phyloP scores from a whole-genome alignment of 1,140 invertebrate species.

The Pseudomyrmex gracilis region DNA sequence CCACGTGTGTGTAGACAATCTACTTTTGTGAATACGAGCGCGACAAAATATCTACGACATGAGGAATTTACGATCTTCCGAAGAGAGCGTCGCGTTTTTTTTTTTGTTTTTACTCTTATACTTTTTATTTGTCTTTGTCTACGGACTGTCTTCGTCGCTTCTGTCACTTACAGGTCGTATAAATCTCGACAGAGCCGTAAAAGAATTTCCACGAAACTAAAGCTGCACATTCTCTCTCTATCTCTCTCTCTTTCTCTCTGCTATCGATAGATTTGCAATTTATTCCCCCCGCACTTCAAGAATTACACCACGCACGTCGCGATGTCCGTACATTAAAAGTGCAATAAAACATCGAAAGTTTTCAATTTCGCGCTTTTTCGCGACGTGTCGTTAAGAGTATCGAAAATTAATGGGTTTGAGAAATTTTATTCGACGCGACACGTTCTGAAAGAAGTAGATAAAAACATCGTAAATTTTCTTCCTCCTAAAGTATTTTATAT shows the following conservation, averaged over 20 bases:
- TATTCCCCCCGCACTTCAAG: constrained; percentile 64
- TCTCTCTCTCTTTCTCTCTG: constrained; percentile 25
- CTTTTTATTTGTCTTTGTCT: constrained; percentile 71
- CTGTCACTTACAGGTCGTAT: constrained; percentile 81
- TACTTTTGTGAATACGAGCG: background rate
- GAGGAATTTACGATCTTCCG: constrained; percentile 49
- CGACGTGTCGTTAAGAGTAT: constrained; percentile 9
- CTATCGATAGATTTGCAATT: constrained; percentile 79
- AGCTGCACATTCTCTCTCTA: constrained; percentile 36
- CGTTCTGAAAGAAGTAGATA: background rate
- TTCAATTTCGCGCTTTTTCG: background rate
- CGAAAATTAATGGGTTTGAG: background rate
- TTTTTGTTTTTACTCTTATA: constrained; percentile 60
- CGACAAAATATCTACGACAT: constrained; percentile 35
- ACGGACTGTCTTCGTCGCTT: constrained; percentile 73
- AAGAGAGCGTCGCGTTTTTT: background rate
- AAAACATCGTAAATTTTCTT: too few relatives aligned
- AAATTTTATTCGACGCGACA: background rate
- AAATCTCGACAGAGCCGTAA: constrained; percentile 77
- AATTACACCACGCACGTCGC: constrained; percentile 34
- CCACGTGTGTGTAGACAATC: background rate
- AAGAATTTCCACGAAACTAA: constrained; percentile 68
- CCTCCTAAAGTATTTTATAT: too few relatives aligned
- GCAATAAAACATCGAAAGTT: constrained; percentile 14
- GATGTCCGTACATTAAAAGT: constrained; percentile 25